Conservation (phyloP, 1,140 invertebrate genomes). For the Drosophila ironensis region DNA sequence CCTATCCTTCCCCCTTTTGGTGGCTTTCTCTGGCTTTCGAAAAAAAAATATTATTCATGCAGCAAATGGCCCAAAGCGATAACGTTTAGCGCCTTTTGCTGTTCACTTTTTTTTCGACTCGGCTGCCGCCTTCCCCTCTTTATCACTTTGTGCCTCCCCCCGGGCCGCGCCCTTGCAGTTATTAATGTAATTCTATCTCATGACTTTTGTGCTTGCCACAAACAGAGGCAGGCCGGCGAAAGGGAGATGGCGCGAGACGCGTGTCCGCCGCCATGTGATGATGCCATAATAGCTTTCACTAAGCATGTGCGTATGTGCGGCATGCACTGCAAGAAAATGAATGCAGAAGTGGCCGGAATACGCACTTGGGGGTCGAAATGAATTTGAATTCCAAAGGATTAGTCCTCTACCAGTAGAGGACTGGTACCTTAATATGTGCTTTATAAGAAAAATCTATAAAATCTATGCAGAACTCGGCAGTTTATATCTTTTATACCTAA, state of each 20-base stretch:
- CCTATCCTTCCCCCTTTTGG: too few relatives aligned
- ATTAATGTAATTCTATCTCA: constrained; percentile 77
- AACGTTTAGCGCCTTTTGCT: constrained; percentile 58
- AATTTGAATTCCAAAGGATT: too few relatives aligned
- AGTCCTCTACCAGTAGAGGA: too few relatives aligned
- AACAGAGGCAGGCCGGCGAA: constrained; percentile 23
- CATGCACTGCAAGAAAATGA: not conserved
- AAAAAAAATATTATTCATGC: constrained; percentile 8
- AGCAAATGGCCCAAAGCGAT: constrained; percentile 60
- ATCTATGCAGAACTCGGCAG: too few relatives aligned
- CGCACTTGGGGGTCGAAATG: too few relatives aligned
- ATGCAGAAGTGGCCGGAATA: too few relatives aligned
- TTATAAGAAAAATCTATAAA: too few relatives aligned
- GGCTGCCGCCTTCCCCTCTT: not conserved
- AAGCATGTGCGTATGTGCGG: not conserved
- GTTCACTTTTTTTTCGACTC: constrained; percentile 3
- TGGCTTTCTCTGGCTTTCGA: too few relatives aligned
- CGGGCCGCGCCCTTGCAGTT: constrained; percentile 32
- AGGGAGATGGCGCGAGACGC: not conserved
- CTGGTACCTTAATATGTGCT: too few relatives aligned
- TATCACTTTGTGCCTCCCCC: not conserved
- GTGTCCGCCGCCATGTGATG: constrained; percentile 26
- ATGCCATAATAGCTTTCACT: constrained; percentile 26
- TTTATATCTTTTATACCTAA: too few relatives aligned
- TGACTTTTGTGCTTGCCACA: constrained; percentile 73